Evolutionary conservation across 1,140 invertebrate genomes (phyloP), one percentile per base, ranked within the genome.

Genomic region (Nasonia giraulti): DNA sequence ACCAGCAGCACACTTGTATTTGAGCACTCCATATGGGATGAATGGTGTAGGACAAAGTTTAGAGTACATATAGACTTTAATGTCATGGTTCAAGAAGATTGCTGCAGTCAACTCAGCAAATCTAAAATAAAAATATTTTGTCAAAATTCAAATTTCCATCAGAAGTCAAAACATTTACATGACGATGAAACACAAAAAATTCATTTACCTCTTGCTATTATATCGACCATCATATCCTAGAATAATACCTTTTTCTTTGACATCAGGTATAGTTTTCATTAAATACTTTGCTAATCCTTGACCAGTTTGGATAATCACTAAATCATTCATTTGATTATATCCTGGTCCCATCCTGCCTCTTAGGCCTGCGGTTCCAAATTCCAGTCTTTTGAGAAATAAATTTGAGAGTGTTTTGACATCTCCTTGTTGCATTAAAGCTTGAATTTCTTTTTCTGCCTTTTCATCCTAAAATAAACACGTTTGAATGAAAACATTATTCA

Each of bases 201-300:
- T 31, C 83, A 10, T 47, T 87, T 90, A 98, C 96, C 96, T 96
- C 92, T 96, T 95, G 90, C 98, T 99, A 89, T 99, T 98, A 89
- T 99, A 95, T 88, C 99, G 95, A 17, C 97, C 99, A 94, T 99
- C 99, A 91, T 96, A 99, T 3, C 99, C 98, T 88, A 99, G 94
- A 0, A 99, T 96, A 69, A 99, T 93, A 14, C 98, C 97, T 84
- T 94, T 95, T 5, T 93, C 88, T 82, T 94, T 89, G 40, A 93
- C 89, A 75, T 95, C 90, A 6, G 92, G 90, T 86, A 95, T 92
- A 77, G 91, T 90, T 77, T 95, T 92, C 82, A 95, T 90, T 40
- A 99, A 89, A 92, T 99, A 98, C 80, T 96, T 95, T 55, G 95
- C 95, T 74, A 99, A 92, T 7, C 99, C 99, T 95, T 99, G 98